These are phyloP conservation scores for Priocnemis perturbator DNA, from an alignment of 2,888 invertebrate genomes.

Conservation along the genomic window DNA sequence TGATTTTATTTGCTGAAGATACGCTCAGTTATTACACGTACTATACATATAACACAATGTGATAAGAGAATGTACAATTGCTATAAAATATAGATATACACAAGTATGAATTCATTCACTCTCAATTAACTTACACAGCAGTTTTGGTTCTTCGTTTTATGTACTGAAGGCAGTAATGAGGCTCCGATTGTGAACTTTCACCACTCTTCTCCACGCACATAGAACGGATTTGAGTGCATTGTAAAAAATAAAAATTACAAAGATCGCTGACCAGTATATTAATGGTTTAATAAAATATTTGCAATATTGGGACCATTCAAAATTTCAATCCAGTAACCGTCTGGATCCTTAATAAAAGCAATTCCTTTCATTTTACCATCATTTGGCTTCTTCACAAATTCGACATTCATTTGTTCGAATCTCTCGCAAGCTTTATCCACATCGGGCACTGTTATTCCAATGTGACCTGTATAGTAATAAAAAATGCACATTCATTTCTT, in stretches of 20 bases:
- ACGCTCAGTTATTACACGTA: conserved; percentile 49
- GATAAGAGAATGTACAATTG: conserved; percentile 54
- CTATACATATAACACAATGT: conserved; percentile 50
- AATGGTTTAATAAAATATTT: conserved; percentile 49
- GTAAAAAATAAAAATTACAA: conserved; percentile 22
- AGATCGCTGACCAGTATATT: conserved; percentile 12
- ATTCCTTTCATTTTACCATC: conserved; percentile 96
- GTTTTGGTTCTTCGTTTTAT: conserved; percentile 35
- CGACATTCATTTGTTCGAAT: conserved; percentile 90
- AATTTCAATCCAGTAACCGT: conserved; percentile 98
- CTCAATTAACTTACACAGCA: conserved; percentile 29
- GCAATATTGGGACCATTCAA: conserved; percentile 77
- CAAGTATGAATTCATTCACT: conserved; percentile 48
- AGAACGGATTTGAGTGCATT: conserved; percentile 23
- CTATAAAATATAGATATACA: conserved; percentile 51
- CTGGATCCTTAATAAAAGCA: conserved; percentile 96
- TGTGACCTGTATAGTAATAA: conserved; percentile 82
- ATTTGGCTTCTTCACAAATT: conserved; percentile 92
- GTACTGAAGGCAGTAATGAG: conserved; percentile 13
- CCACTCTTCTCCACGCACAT: not conserved
- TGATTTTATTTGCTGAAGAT: conserved; percentile 55
- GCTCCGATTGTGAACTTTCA: not conserved
- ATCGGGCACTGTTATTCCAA: conserved; percentile 93
- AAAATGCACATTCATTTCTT: not conserved
- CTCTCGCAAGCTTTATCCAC: conserved; percentile 91